Base-by-base conservation (phyloP, 1,140 invertebrate species). In the Drosophila guanche region DNA sequence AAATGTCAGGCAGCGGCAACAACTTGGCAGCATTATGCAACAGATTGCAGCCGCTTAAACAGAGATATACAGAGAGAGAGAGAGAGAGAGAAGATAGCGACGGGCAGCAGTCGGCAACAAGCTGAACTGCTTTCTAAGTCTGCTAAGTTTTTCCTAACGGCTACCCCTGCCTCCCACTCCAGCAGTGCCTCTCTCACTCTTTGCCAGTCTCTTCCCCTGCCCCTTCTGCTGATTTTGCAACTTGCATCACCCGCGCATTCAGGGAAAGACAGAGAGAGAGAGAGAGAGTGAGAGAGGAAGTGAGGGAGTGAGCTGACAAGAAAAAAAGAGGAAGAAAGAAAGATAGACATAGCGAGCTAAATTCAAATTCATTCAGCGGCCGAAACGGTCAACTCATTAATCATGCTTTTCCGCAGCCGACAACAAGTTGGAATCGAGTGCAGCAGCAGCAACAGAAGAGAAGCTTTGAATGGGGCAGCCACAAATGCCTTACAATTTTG, bases 331-430 rank as follows among this genome's bases (percentile, higher is more conserved):
- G 54, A 47, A 23, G 51, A 45, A 29, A 37, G 47, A 29, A 20
- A 53, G 47, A 37, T 37, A 40, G 65, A 46, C 55, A 76, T 60
- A 80, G 48, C 81, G 79, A 66, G 77, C 80, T 84, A 86, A 84
- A 86, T 85, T 86, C 51, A 33, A 86, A 85, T 85, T 72, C 80
- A 85, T 85, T 86, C 77, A 86, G 54, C 80, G 86, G 81, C 77
- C 77, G 80, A 71, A 80, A 74, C 71, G 74, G 50, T 57, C 59
- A 73, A 77, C 80, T 86, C 80, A 85, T 85, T 85, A 85, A 85
- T 85, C 81, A 85, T 61, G 72, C 79, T 51, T 57, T 43, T 62
- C 29, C 47, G 45, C 29, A 29, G 16, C 40, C 58, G 48, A 23
- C 61, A 68, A 53, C 58, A 72, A 58, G 60, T 66, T 76, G 58